Evolutionary conservation across 2,797 vertebrate species (phyloP).

Genomic region (Phoebastria nigripes): DNA sequence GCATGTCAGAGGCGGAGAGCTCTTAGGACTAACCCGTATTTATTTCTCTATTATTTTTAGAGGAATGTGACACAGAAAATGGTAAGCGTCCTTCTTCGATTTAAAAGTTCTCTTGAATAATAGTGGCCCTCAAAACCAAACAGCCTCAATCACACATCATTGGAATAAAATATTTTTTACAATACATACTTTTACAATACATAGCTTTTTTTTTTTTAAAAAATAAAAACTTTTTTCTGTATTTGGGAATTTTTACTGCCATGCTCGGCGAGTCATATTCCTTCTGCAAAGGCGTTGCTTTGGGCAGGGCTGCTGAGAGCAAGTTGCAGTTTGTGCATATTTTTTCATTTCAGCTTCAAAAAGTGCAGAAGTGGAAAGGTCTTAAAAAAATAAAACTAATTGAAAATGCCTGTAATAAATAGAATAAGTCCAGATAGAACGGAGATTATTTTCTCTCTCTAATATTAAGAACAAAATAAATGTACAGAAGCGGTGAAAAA

Average conservation of each 20-base stretch:
- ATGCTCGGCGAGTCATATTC: too few relatives aligned
- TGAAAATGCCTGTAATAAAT: not conserved
- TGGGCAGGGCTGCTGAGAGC: not conserved
- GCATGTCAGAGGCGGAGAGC: not conserved
- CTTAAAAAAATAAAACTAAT: not conserved
- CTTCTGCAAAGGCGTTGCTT: too few relatives aligned
- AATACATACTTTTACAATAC: too few relatives aligned
- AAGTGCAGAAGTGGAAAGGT: too few relatives aligned
- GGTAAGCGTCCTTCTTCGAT: not conserved
- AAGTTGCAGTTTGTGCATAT: accelerated
- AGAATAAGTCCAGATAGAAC: not conserved
- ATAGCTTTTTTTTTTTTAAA: too few relatives aligned
- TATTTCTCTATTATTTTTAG: not conserved
- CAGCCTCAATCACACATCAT: not conserved
- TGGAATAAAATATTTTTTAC: not conserved
- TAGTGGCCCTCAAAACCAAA: too few relatives aligned
- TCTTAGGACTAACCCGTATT: not conserved
- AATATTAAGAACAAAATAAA: too few relatives aligned
- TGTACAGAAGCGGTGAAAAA: not conserved
- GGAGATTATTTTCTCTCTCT: too few relatives aligned
- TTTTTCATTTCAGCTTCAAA: not conserved
- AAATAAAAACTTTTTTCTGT: not conserved
- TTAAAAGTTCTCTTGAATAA: not conserved
- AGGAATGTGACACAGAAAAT: not conserved
- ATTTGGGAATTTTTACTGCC: not conserved